Base-by-base conservation (phyloP, 2,797 vertebrate genomes). In the Melopsittacus undulatus region DNA sequence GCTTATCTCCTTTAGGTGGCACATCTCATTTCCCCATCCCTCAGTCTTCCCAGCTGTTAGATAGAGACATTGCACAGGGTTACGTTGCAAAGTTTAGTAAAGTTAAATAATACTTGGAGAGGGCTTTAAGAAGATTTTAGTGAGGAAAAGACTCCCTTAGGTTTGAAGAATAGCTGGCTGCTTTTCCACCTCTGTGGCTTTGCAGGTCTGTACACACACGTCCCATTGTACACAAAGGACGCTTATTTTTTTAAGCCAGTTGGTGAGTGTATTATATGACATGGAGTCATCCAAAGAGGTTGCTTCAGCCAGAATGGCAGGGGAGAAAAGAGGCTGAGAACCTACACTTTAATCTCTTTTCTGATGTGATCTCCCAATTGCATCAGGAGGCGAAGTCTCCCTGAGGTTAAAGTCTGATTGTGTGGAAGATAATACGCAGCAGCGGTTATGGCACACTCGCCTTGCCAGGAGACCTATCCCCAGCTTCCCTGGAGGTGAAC, bases 311-410 rank as follows among this genome's bases (percentile, higher is more conserved):
- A 87, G 89, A 88, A 62, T 90, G 96, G 94, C 95, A 89, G 87
- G 59, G 75, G 79, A 61, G 93, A 48, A 48, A 95, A 96, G 89
- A 94, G 93, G 78, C 94, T 40, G 94, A 96, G 92, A 97, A 94
- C 89, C 87, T 89, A 52, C 87, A n/a, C 82, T 87, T 83, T 94
- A 96, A 97, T 97, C 97, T 96, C 88, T 76, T 86, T 92, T 73
- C 88, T 68, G 90, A 93, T 94, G 90, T 21, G 93, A 97, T 98
- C 97, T 97, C 96, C 95, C 97, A 95, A 62, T 57, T 96, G 72
- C 93, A 74, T 67, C 45, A 18, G 82, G 94, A 96, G 61, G 90
- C n/a, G 43, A 94, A 87, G 64, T 9, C 78, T 94, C 84, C 69
- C 66, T 0, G 61, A 88, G 83, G 90, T 94, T 29, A 3, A 51